phyloP scores from a whole-genome alignment of 2,113 vertebrate species.

The Taurulus bubalis region DNA sequence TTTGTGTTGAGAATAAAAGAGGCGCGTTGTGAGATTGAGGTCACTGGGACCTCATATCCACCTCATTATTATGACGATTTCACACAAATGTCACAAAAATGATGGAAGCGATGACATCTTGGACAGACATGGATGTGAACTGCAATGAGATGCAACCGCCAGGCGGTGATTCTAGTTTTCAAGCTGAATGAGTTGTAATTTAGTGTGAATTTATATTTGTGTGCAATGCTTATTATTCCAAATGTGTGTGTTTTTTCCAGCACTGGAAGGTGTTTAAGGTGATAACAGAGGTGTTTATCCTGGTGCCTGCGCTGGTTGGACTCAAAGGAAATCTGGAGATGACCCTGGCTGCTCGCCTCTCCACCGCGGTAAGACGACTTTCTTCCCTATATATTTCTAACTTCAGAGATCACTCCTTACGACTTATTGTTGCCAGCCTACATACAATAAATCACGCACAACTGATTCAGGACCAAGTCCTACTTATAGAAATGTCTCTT shows the following conservation, averaged over 20 bases:
- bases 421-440: background rate
- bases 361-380: conserved; percentile 89
- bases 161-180: background rate
- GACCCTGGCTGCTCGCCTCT: conserved; percentile 96
- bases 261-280: conserved; percentile 95
- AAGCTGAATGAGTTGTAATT: background rate
- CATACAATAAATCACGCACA: background rate
- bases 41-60: too few species aligned
- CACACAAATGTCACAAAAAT: background rate
- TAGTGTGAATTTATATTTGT: background rate
- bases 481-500: background rate
- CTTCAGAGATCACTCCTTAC: background rate
- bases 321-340: conserved; percentile 99
- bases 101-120: background rate
- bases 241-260: conserved; percentile 79
- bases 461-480: background rate
- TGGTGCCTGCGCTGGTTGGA: conserved; percentile 95
- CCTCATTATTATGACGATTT: too few species aligned
- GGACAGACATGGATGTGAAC: background rate
- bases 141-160: background rate
- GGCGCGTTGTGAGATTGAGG: background rate
- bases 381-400: background rate
- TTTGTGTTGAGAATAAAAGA: background rate
- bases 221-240: background rate
- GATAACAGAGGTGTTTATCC: conserved; percentile 92